Percentiles rank a stretch among this genome's conserved stretches.
These are phyloP conservation scores for Bombus sibiricus DNA, from an alignment of 1,140 invertebrate genomes.

Conservation along the genomic window DNA sequence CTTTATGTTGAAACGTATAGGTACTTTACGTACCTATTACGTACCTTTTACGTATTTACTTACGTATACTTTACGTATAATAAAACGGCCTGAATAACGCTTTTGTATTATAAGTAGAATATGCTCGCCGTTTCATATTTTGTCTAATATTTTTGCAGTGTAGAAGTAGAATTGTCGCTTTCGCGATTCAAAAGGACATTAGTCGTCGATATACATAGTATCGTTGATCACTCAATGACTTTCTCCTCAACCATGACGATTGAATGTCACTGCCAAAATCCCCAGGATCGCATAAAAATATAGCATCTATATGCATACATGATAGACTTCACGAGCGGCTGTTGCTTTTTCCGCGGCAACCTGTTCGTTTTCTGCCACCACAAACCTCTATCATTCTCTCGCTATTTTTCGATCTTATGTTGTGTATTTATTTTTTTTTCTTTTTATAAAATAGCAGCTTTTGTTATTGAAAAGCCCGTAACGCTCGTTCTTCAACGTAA, in stretches of 20 bases:
- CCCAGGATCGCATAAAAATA: constrained; percentile 67
- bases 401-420: constrained; percentile 33
- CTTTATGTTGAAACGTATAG: not conserved
- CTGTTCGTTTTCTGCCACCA: constrained; percentile 8
- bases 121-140: not conserved
- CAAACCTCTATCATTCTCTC: constrained; percentile 9
- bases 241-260: constrained; percentile 80
- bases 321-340: constrained; percentile 6
- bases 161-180: not conserved
- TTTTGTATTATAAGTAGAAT: not conserved
- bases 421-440: constrained; percentile 51
- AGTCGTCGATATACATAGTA: not conserved
- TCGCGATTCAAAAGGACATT: not conserved
- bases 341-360: constrained; percentile 9
- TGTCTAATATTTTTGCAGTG: not conserved
- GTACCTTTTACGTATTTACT: too few relatives aligned
- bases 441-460: constrained; percentile 31
- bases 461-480: constrained; percentile 31
- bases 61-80: too few relatives aligned
- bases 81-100: not conserved
- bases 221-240: constrained; percentile 23
- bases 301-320: constrained; percentile 24
- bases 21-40: not conserved
- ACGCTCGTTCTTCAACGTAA: constrained; percentile 41
- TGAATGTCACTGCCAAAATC: constrained; percentile 82